Evolutionary conservation across 2,113 vertebrate species (phyloP), one percentile per base, ranked within the genome.

Genomic region (Erythrolamprus reginae): DNA sequence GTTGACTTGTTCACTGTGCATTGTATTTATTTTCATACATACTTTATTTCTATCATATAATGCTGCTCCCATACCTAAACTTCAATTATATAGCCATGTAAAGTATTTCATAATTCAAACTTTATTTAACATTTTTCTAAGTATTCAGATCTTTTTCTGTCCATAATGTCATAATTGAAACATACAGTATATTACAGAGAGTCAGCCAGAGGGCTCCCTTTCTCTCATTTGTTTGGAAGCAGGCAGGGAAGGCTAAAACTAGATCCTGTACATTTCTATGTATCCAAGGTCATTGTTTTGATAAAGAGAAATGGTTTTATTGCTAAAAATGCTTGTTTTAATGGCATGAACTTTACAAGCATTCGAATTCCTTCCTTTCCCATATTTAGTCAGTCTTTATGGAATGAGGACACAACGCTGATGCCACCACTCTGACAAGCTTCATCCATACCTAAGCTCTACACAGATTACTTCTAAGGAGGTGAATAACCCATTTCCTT

Each of bases 131-230:
- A 70, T 70, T 70, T 70, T 70, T 33, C 65, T 33, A 70, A 33
- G 65, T 15, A n/a, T 70, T 70, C 13, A 70, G 17, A 70, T 33
- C 15, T 33, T 33, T 70, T 33, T 70, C 65, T 70, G 13, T 70
- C 65, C n/a, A 70, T 33, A n/a, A 10, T 50, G 26, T 19, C 28
- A 84, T 26, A 84, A 51, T 13, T 50, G 47, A 50, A 84, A 84
- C 10, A 84, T 48, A 84, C 15, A 50, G 61, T 65, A 48, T 82
- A 28, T 10, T 61, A 58, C 70, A 93, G 91, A 82, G 92, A 92
- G 89, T 88, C 26, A 93, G 95, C 42, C 19, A 91, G 83, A 91
- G 95, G 95, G 93, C 93, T 90, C 96, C 82, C 95, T 93, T 48
- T 91, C 88, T 85, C 95, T 0, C 86, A 91, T 93, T 93, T 53